Conservation (phyloP, 2,888 invertebrate genomes). For the Mechanitis mazaeus region DNA sequence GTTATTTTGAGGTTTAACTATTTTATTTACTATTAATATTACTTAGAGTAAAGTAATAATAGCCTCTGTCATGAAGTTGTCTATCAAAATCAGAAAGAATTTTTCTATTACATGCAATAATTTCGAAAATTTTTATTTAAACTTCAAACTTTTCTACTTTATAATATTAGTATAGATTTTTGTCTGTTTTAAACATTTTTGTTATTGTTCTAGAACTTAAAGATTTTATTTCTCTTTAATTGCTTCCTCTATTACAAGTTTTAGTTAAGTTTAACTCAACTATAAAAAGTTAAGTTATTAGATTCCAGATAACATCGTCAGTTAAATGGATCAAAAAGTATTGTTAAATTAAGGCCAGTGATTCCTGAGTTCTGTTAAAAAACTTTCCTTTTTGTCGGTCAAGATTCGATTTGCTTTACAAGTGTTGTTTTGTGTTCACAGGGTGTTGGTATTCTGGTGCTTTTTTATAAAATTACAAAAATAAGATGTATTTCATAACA, state of each 20-base stretch:
- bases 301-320: conserved; percentile 15
- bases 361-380: conserved; percentile 42
- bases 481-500: not conserved
- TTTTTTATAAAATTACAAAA: not conserved
- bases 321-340: conserved; percentile 20
- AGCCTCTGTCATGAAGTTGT: too few relatives aligned
- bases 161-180: not conserved
- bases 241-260: not conserved
- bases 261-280: not conserved
- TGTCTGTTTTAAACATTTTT: not conserved
- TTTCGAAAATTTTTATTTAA: too few relatives aligned
- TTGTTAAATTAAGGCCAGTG: conserved; percentile 33
- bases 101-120: not conserved
- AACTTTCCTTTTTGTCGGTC: conserved; percentile 37
- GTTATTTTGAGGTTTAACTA: too few relatives aligned
- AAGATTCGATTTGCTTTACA: conserved; percentile 64
- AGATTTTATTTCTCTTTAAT: not conserved
- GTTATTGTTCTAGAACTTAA: too few relatives aligned
- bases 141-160: too few relatives aligned
- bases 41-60: too few relatives aligned
- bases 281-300: conserved; percentile 7
- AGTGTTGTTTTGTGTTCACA: conserved; percentile 47
- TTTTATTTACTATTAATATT: too few relatives aligned
- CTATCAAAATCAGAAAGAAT: not conserved
- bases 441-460: conserved; percentile 9